Evolutionary conservation across 2,888 invertebrate genomes (phyloP).

Genomic region (Gibbula magus): DNA sequence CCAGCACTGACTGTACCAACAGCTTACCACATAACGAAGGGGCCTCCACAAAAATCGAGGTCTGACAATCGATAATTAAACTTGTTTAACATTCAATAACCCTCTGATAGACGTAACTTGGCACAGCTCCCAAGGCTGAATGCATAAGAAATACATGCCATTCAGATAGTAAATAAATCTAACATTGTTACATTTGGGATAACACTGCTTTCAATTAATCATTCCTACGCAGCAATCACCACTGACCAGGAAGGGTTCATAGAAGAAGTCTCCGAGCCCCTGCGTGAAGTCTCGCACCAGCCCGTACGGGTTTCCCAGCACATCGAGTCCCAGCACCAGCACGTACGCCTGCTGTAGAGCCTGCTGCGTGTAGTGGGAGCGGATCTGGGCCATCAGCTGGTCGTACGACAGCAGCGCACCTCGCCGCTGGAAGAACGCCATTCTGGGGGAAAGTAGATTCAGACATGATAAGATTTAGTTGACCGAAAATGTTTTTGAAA

Average conservation of each 20-base stretch:
- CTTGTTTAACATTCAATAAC: no score
- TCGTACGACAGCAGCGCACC: constrained; percentile 78
- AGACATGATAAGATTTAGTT: background rate
- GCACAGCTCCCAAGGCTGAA: no score
- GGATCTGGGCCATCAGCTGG: constrained; percentile 78
- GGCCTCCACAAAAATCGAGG: no score
- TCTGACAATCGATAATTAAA: no score
- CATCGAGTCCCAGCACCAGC: constrained; percentile 85
- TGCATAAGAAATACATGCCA: no score
- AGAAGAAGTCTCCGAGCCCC: constrained; percentile 80
- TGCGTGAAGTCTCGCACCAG: constrained; percentile 81
- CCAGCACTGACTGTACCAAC: no score
- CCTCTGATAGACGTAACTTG: no score
- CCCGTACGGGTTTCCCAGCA: constrained; percentile 86
- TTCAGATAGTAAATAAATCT: no score
- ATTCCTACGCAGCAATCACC: no score
- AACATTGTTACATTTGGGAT: no score
- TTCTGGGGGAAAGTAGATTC: constrained; percentile 76
- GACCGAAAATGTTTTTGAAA: background rate
- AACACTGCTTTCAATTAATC: no score
- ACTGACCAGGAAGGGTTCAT: constrained; percentile 81
- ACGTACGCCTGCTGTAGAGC: constrained; percentile 88
- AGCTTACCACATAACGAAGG: no score
- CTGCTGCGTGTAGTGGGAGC: constrained; percentile 83
- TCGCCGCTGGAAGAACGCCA: constrained; percentile 82